phyloP scores from a whole-genome alignment of 2,797 vertebrate species.

The Siniperca scherzeri region DNA sequence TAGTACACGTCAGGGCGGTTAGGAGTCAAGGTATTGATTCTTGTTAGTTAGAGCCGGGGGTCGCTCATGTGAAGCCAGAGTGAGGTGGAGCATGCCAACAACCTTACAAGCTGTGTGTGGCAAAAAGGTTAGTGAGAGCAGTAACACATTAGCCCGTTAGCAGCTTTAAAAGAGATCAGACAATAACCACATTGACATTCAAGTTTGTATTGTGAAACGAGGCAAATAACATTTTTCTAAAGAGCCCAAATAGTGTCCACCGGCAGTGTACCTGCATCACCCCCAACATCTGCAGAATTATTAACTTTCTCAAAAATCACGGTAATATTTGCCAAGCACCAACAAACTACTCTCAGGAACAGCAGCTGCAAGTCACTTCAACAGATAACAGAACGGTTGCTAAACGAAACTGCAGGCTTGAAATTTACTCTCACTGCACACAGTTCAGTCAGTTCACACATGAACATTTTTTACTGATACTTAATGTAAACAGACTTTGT shows the following conservation, averaged over 20 bases:
- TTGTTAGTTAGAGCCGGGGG: conserved; percentile 24
- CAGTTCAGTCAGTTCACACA: neutral
- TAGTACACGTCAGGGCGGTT: neutral
- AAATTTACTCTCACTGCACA: neutral
- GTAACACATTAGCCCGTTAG: conserved; percentile 1
- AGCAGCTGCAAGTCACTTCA: neutral
- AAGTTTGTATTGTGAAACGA: conserved; percentile 3
- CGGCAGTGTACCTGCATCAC: neutral
- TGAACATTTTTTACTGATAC: neutral
- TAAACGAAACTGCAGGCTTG: neutral
- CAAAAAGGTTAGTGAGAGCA: conserved; percentile 6
- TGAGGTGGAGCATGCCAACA: conserved; percentile 30
- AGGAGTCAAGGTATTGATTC: conserved; percentile 26
- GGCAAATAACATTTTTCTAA: neutral
- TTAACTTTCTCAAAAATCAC: conserved; percentile 8
- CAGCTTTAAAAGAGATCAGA: conserved; percentile 9
- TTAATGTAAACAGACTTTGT: neutral
- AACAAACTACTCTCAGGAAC: neutral
- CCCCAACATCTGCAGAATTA: neutral
- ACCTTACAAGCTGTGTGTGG: conserved; percentile 20
- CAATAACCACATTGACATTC: neutral
- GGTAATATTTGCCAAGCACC: conserved; percentile 2
- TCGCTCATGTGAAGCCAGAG: conserved; percentile 17
- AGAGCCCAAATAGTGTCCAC: neutral
- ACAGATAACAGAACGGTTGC: neutral